phyloP scores from a whole-genome alignment of 2,888 invertebrate genomes.

The Callimorpha dominula region DNA sequence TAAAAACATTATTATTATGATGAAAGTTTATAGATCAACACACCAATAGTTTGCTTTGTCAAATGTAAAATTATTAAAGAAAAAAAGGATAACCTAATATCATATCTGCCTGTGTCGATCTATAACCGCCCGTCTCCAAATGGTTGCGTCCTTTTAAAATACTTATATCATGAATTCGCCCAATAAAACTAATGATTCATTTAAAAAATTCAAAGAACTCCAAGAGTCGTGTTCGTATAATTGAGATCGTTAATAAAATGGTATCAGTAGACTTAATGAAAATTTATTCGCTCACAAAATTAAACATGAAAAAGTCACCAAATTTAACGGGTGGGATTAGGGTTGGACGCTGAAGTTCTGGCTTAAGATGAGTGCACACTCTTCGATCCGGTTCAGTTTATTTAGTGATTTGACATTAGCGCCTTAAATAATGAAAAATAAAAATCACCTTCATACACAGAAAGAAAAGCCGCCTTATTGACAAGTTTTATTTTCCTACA shows the following conservation, averaged over 20 bases:
- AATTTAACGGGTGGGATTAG: slow-evolving; percentile 49
- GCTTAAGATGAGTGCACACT: slow-evolving; percentile 2
- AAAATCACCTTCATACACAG: too few relatives aligned
- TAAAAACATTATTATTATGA: too few relatives aligned
- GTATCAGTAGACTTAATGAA: slow-evolving; percentile 78
- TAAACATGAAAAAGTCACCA: slow-evolving; percentile 68
- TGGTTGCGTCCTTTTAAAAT: neutral
- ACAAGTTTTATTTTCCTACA: too few relatives aligned
- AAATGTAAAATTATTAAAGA: too few relatives aligned
- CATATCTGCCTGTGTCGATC: too few relatives aligned
- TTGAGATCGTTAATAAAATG: slow-evolving; percentile 77
- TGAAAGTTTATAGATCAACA: too few relatives aligned
- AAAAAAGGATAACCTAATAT: too few relatives aligned
- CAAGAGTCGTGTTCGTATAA: slow-evolving; percentile 60
- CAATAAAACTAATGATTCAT: slow-evolving; percentile 30
- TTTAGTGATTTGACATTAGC: too few relatives aligned
- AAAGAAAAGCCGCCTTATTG: too few relatives aligned
- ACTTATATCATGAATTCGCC: neutral
- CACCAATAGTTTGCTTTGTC: too few relatives aligned
- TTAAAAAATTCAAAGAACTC: slow-evolving; percentile 41
- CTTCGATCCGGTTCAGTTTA: neutral
- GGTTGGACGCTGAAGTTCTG: slow-evolving; percentile 24
- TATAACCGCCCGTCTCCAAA: too few relatives aligned
- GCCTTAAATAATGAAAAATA: too few relatives aligned
- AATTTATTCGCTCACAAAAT: slow-evolving; percentile 78